Conservation (phyloP, 2,113 vertebrate genomes). For the Oreochromis niloticus region DNA sequence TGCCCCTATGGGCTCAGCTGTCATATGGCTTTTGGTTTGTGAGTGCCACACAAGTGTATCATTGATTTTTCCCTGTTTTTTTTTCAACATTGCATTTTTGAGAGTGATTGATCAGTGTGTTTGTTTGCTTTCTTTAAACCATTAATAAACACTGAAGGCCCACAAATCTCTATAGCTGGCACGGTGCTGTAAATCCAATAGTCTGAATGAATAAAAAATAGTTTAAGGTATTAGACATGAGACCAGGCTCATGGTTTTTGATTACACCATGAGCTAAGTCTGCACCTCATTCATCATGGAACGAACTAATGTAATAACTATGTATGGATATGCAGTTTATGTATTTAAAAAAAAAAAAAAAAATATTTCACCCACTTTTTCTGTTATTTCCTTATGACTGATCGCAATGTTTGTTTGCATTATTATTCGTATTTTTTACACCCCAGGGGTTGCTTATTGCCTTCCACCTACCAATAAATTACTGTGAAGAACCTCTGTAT, state of each 20-base stretch:
- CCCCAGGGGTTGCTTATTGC: neutral
- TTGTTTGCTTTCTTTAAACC: constrained; percentile 14
- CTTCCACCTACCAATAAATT: neutral
- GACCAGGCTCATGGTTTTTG: neutral
- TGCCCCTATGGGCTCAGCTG: neutral
- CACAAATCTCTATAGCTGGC: neutral
- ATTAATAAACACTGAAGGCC: constrained; percentile 29
- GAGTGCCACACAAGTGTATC: neutral
- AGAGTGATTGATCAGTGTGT: constrained; percentile 18
- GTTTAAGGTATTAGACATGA: neutral
- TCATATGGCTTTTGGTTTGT: neutral
- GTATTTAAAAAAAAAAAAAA: neutral
- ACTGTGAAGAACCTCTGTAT: neutral
- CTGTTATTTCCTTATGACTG: neutral
- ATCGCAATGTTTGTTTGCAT: neutral
- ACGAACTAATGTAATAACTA: neutral
- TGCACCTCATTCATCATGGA: neutral
- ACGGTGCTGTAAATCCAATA: neutral
- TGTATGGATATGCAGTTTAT: neutral
- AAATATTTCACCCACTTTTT: neutral
- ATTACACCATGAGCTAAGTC: neutral
- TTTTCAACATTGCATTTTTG: neutral
- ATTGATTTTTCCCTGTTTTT: neutral
- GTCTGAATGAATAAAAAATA: neutral
- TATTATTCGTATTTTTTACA: neutral